phyloP scores from a whole-genome alignment of 2,113 vertebrate species.

The Neolamprologus kungweensis region DNA sequence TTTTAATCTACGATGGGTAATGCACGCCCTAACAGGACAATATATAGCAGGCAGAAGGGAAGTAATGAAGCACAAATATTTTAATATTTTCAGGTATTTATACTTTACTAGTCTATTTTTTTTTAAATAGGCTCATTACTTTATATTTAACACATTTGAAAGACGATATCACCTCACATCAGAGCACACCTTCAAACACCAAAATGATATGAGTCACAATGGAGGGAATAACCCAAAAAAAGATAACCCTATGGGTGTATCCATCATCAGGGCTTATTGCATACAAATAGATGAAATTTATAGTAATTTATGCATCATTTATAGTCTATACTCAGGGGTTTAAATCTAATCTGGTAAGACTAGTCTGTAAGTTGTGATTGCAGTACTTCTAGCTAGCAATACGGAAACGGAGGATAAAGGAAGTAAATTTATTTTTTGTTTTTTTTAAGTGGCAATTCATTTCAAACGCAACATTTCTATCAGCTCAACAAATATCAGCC shows the following conservation, averaged over 20 bases:
- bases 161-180: not conserved
- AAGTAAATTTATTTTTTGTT: not conserved
- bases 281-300: not conserved
- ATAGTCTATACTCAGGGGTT: not conserved
- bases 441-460: not conserved
- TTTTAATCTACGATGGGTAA: not conserved
- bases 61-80: not conserved
- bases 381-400: not conserved
- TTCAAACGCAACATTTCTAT: not conserved
- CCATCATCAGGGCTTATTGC: not conserved
- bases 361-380: not conserved
- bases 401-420: rapidly evolving
- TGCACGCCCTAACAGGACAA: not conserved
- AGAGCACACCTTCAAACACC: not conserved
- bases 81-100: not conserved
- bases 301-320: not conserved
- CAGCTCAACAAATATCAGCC: not conserved
- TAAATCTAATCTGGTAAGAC: not conserved
- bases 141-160: not conserved
- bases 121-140: not conserved
- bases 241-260: not conserved
- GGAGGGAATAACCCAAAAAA: not conserved
- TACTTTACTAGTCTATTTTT: not conserved
- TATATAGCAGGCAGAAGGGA: not conserved
- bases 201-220: not conserved